Percentiles rank a stretch among this genome's conserved stretches.
These are phyloP conservation scores for Tonatia bakeri DNA, from an alignment of 2,113 vertebrate species.

Conservation along the genomic window DNA sequence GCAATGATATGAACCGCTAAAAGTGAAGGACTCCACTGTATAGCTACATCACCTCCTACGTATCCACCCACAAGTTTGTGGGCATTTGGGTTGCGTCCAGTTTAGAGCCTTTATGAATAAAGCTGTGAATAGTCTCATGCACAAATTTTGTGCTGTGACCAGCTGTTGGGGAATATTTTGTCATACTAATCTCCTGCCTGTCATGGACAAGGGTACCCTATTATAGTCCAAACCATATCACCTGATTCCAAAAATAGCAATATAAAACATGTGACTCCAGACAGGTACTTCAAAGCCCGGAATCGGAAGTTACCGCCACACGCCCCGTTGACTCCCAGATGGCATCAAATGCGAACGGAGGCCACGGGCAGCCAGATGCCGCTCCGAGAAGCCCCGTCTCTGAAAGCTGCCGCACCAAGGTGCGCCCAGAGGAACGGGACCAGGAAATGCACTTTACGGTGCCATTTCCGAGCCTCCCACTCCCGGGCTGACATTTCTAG, in stretches of 20 bases:
- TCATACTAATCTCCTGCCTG: not conserved
- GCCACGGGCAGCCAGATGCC: not conserved
- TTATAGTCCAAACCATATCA: not conserved
- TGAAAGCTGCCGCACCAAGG: not conserved
- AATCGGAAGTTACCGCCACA: not conserved
- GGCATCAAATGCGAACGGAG: not conserved
- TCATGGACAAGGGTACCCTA: not conserved
- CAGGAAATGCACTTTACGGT: not conserved
- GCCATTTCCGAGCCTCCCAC: conserved; percentile 14
- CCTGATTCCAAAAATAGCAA: fast-evolving
- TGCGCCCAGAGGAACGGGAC: fast-evolving
- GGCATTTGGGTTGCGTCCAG: not conserved
- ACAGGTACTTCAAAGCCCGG: not conserved
- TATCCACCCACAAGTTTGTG: not conserved
- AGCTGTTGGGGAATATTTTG: not conserved
- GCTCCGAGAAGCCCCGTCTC: not conserved
- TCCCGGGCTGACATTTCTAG: conserved; percentile 51
- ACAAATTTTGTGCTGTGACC: not conserved
- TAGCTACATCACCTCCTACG: not conserved
- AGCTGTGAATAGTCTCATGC: not conserved
- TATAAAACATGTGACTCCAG: not conserved
- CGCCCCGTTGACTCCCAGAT: fast-evolving
- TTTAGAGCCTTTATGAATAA: not conserved
- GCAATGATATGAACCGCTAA: too few relatives aligned
- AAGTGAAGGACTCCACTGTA: fast-evolving